Evolutionary conservation across 2,797 vertebrate genomes (phyloP).

Genomic region (Ammospiza maritima): DNA sequence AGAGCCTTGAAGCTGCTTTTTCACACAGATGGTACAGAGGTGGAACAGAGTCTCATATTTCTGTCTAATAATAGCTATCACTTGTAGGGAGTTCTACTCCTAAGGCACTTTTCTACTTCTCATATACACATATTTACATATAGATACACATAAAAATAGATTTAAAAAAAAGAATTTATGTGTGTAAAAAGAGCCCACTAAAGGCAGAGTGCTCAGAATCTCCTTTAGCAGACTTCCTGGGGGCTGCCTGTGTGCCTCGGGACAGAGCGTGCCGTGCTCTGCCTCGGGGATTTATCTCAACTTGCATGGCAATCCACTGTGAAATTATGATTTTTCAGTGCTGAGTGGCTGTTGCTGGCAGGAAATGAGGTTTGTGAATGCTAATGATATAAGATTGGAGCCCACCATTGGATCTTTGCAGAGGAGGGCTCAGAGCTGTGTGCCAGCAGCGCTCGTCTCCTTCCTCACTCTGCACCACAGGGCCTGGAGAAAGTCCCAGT

Average conservation of each 20-base stretch:
- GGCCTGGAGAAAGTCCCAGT: not conserved
- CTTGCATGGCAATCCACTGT: slow-evolving; percentile 30
- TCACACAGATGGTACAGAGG: not conserved
- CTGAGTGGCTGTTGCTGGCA: slow-evolving; percentile 14
- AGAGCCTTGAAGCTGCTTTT: not conserved
- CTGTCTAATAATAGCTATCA: not conserved
- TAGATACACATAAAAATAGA: not conserved
- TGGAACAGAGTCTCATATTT: not conserved
- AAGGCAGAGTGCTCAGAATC: not conserved
- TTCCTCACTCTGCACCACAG: not conserved
- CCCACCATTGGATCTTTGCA: not conserved
- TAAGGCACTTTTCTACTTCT: not conserved
- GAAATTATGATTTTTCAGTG: slow-evolving; percentile 66
- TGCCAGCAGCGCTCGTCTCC: fast-evolving
- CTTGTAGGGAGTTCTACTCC: not conserved
- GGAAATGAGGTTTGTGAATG: slow-evolving; percentile 27
- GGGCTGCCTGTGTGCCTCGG: fast-evolving
- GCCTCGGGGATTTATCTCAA: slow-evolving; percentile 40
- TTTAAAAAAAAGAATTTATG: fast-evolving
- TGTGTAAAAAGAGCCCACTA: not conserved
- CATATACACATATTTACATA: not conserved
- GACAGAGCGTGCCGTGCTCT: not conserved
- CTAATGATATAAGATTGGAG: not conserved
- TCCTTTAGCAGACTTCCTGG: not conserved
- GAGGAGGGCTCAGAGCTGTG: not conserved